Percentiles rank a stretch among this genome's conserved stretches.
These are phyloP conservation scores for Drosophila subpulchrella DNA, from an alignment of 1,140 invertebrate genomes.

Conservation along the genomic window DNA sequence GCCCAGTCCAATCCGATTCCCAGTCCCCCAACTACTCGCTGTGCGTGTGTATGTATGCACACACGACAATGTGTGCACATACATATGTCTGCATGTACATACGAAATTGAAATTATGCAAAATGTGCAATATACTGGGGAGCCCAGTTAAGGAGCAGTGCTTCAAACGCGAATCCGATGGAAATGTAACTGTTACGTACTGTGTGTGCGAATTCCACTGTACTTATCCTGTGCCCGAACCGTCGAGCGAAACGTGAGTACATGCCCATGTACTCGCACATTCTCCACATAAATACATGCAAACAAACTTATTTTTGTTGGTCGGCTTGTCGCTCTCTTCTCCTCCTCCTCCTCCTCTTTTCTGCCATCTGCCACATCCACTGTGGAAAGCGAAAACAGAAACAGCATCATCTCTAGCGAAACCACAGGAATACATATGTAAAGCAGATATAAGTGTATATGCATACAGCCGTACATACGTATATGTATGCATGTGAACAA, in stretches of 20 bases:
- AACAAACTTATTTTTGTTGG: slow-evolving; percentile 29
- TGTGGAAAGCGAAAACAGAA: slow-evolving; percentile 36
- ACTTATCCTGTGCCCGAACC: slow-evolving; percentile 11
- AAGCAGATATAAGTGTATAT: slow-evolving; percentile 8
- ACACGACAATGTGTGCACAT: slow-evolving; percentile 11
- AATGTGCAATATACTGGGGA: slow-evolving; percentile 34
- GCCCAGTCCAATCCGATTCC: too few species aligned
- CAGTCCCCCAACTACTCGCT: background rate
- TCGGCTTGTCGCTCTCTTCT: slow-evolving; percentile 6
- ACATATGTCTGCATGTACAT: slow-evolving; percentile 33
- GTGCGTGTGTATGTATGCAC: slow-evolving; percentile 7
- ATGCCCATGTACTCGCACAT: slow-evolving; percentile 20
- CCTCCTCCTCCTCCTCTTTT: background rate
- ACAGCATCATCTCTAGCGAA: slow-evolving; percentile 36
- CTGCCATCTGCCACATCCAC: slow-evolving; percentile 10
- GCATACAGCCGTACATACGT: background rate
- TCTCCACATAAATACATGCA: slow-evolving; percentile 33
- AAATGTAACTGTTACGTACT: slow-evolving; percentile 16
- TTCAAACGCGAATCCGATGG: slow-evolving; percentile 5
- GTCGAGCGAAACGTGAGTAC: slow-evolving; percentile 48
- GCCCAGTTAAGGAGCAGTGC: slow-evolving; percentile 23
- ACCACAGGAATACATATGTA: slow-evolving; percentile 29
- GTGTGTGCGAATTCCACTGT: slow-evolving; percentile 16
- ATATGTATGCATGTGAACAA: slow-evolving; percentile 8
- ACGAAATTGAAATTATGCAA: slow-evolving; percentile 50